Evolutionary conservation across 2,113 vertebrate genomes (phyloP), one percentile per base, ranked within the genome.

Genomic region (Callospermophilus lateralis): DNA sequence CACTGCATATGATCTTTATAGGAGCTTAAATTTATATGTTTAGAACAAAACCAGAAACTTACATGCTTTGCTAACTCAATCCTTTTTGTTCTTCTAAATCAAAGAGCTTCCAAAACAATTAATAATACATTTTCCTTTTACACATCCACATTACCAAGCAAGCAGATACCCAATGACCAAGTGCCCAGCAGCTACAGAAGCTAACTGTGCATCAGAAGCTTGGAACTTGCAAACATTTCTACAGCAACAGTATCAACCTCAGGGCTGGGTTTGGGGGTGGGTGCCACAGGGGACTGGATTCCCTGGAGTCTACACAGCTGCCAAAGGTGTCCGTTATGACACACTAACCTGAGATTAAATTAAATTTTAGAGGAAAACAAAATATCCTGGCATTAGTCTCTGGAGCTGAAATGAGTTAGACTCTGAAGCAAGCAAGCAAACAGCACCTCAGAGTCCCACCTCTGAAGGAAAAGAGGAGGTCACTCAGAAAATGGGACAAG

Each of bases 21-120:
- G 39, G 34, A 70, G 34, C n/a, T 77, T 89, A 67, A 67, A 79
- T 58, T 26, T 51, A 32, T 8, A 74, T 22, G 37, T 84, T 85
- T 89, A 20, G 45, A 80, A 63, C 28, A 73, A 81, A 93, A 87
- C 20, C 30, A 81, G 79, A 92, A 68, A 4, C 42, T 84, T 11
- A 53, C 0, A 76, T 17, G 17, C 53, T 92, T 68, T 58, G 58
- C 39, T n/a, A 87, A 48, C 2, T 70, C 37, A 89, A 65, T 65
- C 34, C 16, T 39, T 80, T 84, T 67, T 95, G 39, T 88, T 95
- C 48, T 94, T 95, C 58, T 94, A 80, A 94, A 70, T 78, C 70
- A 79, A 81, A 78, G 0, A 89, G 61, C 45, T 94, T 86, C 15
- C 30, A 48, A 79, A 89, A 78, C 73, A 89, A 78, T 53, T 39